Evolutionary conservation across 2,888 invertebrate genomes (phyloP), one percentile per base, ranked within the genome.

Genomic region (Drosophila lacicola): DNA sequence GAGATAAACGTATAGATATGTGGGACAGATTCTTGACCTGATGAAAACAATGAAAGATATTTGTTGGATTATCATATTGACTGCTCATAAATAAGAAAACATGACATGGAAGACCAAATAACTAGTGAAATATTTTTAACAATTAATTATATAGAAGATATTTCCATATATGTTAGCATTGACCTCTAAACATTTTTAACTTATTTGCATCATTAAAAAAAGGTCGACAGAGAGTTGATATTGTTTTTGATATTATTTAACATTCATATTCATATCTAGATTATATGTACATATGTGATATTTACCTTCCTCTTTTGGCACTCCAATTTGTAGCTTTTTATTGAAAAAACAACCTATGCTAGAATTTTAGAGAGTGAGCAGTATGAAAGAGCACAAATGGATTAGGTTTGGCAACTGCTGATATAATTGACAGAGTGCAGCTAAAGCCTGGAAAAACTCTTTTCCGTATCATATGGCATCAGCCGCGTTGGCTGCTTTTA

Each of bases 401-500:
- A 62, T 73, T 73, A 61, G 56, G 54, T 34, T 34, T 37, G 53
- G 17, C 29, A 62, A 54, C 19, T 8, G 44, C 56, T 39, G 37
- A 65, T 39, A 50, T 55, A 19, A 64, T 65, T 65, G 50, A n/a
- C 39, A 50, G 39, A 41, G 56, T 65, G 66, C 44, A 29, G 46
- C 14, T 36, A 50, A 50, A 39, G 47, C 36, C 51, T 66, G 45
- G 11, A 45, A 44, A 57, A 46, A 36, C 37, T 25, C 33, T 74
- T 46, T 13, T 34, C 36, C 37, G 10, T 58, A 70, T 49, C 41
- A 45, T 13, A 47, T 60, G 41, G 19, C 17, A 60, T 33, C 51
- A 64, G 53, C 5, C 55, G 66, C 60, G 58, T 67, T 36, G 13
- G 6, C 14, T 9, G 67, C 37, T 68, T 64, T 74, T 56, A 5